Conservation (phyloP, 2,888 invertebrate species). For the Xylophagus ater region DNA sequence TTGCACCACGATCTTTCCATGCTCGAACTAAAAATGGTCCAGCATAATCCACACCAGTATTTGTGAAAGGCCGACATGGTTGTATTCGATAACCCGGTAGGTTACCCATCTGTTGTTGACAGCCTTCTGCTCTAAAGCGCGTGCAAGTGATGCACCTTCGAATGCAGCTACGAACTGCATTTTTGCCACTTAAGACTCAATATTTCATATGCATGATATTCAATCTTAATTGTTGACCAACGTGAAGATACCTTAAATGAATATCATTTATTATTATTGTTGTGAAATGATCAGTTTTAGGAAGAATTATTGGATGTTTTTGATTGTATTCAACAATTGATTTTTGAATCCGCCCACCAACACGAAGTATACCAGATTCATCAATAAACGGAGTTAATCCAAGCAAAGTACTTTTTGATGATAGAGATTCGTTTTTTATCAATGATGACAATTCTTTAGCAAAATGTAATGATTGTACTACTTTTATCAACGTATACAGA, state of each 20-base stretch:
- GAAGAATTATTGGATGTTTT: not conserved
- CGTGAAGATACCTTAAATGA: conserved; percentile 1
- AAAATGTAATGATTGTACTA: not conserved
- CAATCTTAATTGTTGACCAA: not conserved
- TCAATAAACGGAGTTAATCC: conserved; percentile 1
- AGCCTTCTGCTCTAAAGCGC: conserved; percentile 9
- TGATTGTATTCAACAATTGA: not conserved
- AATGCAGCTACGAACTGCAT: conserved; percentile 2
- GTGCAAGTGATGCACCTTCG: conserved; percentile 11
- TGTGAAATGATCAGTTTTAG: not conserved
- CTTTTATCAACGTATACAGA: too few species aligned
- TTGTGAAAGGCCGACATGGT: conserved; percentile 18
- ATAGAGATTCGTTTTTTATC: not conserved
- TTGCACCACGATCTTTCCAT: conserved; percentile 18
- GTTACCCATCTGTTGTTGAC: conserved; percentile 17
- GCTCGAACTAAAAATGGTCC: conserved; percentile 19
- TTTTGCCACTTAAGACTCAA: conserved; percentile 16
- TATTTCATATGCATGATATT: conserved; percentile 13
- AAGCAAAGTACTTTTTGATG: not conserved
- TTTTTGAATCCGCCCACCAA: not conserved
- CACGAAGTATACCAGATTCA: not conserved
- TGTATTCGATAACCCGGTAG: conserved; percentile 16
- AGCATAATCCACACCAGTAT: conserved; percentile 20
- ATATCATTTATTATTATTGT: not conserved
- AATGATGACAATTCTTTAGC: not conserved